Base-by-base conservation (phyloP, 2,888 invertebrate species). In the Dryomyza anilis region DNA sequence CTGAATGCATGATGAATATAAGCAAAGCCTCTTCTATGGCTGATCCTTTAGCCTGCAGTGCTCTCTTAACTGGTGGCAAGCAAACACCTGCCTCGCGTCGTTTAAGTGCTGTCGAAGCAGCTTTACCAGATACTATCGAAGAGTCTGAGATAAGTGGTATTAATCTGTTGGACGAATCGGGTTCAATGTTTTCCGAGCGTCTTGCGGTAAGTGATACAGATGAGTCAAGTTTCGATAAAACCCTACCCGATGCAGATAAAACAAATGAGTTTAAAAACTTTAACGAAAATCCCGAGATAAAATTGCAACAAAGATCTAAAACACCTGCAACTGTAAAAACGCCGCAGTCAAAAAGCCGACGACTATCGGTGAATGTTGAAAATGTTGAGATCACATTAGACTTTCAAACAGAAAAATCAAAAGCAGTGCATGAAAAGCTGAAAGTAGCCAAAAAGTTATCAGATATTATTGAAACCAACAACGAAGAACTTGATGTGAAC, bases 141-240 rank as follows among this genome's bases (percentile, higher is more conserved):
- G 56, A 67, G 14, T 66, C 73, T 0, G 79, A 81, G 52, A 72
- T 81, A 57, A 81, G 81, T 62, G 81, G 81, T 7, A 77, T 81
- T 36, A 72, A 78, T 63, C 57, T 76, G 30, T 67, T 81, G 1
- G 80, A 81, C 69, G n/a, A n/a, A n/a, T n/a, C n/a, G n/a, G n/a
- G 79, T 33, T 80, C 80, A 0, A 64, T 74, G 39, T 75, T 76
- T 43, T 76, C 74, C 3, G 80, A 80, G 52, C 69, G 71, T 7
- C 64, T 78, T 7, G 12, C 43, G 27, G 36, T 29, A n/a, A 30
- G 14, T n/a, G 45, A 62, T 30, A 16, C 36, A n/a, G n/a, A n/a
- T 45, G 55, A 21, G 6, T 19, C 39, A 12, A 50, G 23, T 39
- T 33, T 52, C 23, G 39, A 50, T 33, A 52, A 48, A 10, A 60